Evolutionary conservation across 53 echinoderm and acorn worm genomes (phyloP).

Genomic region (Holothuria scabra): DNA sequence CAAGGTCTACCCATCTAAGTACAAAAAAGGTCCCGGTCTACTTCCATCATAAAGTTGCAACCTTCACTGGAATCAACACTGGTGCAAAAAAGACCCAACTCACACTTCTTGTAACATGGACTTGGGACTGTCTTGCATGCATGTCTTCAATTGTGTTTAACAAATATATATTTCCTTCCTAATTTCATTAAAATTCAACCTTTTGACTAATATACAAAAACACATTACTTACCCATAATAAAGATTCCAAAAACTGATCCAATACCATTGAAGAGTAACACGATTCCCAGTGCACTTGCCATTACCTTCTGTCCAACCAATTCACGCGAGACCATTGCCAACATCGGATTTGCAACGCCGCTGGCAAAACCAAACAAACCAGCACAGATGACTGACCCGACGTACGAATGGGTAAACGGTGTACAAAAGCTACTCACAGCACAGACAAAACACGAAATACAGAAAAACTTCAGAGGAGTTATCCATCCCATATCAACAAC

Average conservation of each 20-base stretch:
- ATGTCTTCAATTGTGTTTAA: too few species aligned
- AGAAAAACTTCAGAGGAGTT: conserved; percentile 39
- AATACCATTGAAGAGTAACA: conserved; percentile 40
- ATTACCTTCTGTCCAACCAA: conserved; percentile 45
- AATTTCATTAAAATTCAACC: too few species aligned
- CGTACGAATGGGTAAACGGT: conserved; percentile 17
- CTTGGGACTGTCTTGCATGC: too few species aligned
- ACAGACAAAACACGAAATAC: conserved; percentile 29
- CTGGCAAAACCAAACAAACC: conserved; percentile 36
- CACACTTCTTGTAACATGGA: too few species aligned
- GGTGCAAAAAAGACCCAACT: too few species aligned
- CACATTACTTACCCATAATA: conserved; percentile 27
- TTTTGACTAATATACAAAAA: too few species aligned
- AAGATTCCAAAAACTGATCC: conserved; percentile 37
- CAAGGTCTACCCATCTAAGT: too few species aligned
- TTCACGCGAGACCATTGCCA: conserved; percentile 46
- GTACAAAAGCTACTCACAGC: conserved; percentile 45
- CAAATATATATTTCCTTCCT: too few species aligned
- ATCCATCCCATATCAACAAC: conserved; percentile 20
- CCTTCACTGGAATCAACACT: too few species aligned
- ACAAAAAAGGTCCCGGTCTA: too few species aligned
- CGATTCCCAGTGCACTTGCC: conserved; percentile 35
- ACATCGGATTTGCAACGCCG: conserved; percentile 45
- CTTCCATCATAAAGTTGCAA: too few species aligned
- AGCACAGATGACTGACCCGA: conserved; percentile 12